A percentile compares a stretch with the other conserved stretches of the same genome.
Evolutionary conservation across 1,140 invertebrate species (phyloP).

Genomic region (Cylas formicarius): DNA sequence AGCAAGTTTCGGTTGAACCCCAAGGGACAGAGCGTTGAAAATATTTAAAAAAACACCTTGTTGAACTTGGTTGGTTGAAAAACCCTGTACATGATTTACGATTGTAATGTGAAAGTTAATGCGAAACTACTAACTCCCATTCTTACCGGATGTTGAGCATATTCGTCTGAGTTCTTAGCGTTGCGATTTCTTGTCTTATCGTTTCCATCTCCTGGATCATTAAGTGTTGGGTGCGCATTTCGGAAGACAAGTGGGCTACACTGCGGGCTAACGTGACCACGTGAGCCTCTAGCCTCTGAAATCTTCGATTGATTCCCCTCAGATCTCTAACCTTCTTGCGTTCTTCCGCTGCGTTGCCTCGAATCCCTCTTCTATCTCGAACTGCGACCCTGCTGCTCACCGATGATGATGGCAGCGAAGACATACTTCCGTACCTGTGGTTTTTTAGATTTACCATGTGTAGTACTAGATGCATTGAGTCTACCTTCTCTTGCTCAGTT

Average conservation of each 20-base stretch:
- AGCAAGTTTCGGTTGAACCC: too few species aligned
- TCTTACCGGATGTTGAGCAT: conserved; percentile 46
- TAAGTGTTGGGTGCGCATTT: conserved; percentile 84
- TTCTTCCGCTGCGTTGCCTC: conserved; percentile 46
- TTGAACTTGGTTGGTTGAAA: too few species aligned
- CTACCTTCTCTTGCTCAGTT: conserved; percentile 49
- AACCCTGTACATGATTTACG: too few species aligned
- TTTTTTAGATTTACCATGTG: not conserved
- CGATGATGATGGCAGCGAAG: conserved; percentile 73
- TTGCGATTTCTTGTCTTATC: conserved; percentile 74
- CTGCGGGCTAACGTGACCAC: conserved; percentile 85
- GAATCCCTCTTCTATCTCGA: conserved; percentile 49
- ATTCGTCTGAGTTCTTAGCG: conserved; percentile 62
- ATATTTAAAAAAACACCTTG: too few species aligned
- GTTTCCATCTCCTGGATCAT: conserved; percentile 87
- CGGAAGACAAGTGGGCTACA: conserved; percentile 87
- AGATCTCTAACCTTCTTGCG: conserved; percentile 65
- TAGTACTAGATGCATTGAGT: not conserved
- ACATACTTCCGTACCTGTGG: conserved; percentile 63
- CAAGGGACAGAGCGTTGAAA: too few species aligned
- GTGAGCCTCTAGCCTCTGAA: conserved; percentile 84
- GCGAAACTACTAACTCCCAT: not conserved
- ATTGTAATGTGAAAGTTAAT: not conserved
- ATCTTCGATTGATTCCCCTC: conserved; percentile 77
- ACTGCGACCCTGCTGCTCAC: conserved; percentile 66